Evolutionary conservation across 2,888 invertebrate genomes (phyloP).

Genomic region (Perizoma affinitatum): DNA sequence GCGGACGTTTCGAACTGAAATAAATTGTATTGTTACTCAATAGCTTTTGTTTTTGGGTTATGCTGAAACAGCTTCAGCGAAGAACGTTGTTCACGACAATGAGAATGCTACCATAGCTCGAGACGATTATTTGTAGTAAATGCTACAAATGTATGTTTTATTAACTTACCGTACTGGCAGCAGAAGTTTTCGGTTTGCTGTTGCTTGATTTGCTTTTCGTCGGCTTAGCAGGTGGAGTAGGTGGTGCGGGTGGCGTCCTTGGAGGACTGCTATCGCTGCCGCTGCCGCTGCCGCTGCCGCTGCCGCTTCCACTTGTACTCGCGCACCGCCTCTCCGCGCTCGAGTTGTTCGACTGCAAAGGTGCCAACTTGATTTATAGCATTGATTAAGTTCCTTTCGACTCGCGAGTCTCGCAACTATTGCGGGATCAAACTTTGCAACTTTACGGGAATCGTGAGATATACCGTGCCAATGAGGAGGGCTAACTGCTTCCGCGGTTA

Average conservation of each 20-base stretch:
- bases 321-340: constrained; percentile 66
- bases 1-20: constrained; percentile 26
- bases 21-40: constrained; percentile 24
- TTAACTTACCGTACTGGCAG: constrained; percentile 54
- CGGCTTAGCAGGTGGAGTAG: constrained; percentile 62
- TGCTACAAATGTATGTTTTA: background rate
- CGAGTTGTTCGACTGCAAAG: constrained; percentile 68
- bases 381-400: constrained; percentile 44
- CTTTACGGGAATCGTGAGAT: constrained; percentile 39
- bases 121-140: constrained; percentile 5
- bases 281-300: constrained; percentile 53
- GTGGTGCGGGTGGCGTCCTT: constrained; percentile 70
- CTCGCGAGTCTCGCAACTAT: constrained; percentile 36
- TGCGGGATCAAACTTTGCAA: constrained; percentile 41
- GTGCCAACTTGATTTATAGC: constrained; percentile 43
- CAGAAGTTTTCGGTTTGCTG: constrained; percentile 55
- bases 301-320: constrained; percentile 55
- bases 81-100: constrained; percentile 4
- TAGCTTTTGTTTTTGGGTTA: constrained; percentile 22
- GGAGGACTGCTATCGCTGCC: constrained; percentile 69
- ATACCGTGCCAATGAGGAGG: constrained; percentile 41
- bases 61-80: constrained; percentile 6
- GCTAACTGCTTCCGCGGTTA: constrained; percentile 32
- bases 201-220: constrained; percentile 50
- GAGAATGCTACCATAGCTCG: background rate